phyloP scores from a whole-genome alignment of 1,140 invertebrate genomes.

The Aphelinus certus region DNA sequence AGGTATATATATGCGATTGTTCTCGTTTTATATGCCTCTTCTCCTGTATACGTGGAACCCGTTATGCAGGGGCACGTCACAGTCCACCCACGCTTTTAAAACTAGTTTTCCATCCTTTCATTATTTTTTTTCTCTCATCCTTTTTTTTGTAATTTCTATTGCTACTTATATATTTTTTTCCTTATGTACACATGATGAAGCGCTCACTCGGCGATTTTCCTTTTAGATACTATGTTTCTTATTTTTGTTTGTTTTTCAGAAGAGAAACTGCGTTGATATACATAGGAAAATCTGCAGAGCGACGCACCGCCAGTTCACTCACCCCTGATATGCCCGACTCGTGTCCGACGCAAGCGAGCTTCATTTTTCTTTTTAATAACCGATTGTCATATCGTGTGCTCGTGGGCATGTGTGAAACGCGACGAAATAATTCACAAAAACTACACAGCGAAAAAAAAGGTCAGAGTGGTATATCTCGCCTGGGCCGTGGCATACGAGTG shows the following conservation, averaged over 20 bases:
- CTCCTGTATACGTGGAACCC: conserved; percentile 5
- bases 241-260: conserved; percentile 21
- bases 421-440: conserved; percentile 60
- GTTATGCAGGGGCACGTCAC: conserved; percentile 12
- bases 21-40: background rate
- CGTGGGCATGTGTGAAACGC: conserved; percentile 41
- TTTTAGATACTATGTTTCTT: conserved; percentile 22
- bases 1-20: conserved; percentile 1
- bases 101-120: background rate
- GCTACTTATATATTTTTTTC: background rate
- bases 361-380: conserved; percentile 51
- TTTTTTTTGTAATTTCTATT: too few relatives aligned
- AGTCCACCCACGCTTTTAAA: conserved; percentile 26
- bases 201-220: conserved; percentile 17
- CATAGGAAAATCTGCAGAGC: conserved; percentile 43
- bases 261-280: background rate
- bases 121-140: conserved; percentile 1
- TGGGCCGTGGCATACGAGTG: background rate
- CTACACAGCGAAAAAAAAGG: background rate
- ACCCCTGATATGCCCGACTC: conserved; percentile 53
- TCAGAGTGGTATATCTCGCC: background rate
- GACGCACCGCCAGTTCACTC: conserved; percentile 62
- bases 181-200: background rate
- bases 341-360: conserved; percentile 31
- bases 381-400: conserved; percentile 58